Evolutionary conservation across 53 echinoderm and acorn worm species (phyloP).

Genomic region (Holothuria scabra): DNA sequence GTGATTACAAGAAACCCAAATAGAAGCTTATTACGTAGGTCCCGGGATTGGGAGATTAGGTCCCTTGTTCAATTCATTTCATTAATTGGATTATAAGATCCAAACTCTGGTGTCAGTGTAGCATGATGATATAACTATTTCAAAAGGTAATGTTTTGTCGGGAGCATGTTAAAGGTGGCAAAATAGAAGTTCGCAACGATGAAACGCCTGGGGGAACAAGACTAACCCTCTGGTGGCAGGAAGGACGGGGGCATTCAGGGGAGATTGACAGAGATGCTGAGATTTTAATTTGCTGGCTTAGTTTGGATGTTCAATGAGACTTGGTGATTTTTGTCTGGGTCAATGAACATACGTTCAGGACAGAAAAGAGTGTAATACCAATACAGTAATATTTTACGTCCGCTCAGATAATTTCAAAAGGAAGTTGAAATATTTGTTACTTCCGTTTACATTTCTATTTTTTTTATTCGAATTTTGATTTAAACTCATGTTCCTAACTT

Average conservation of each 20-base stretch:
- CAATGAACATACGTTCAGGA: constrained; percentile 41
- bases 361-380: background rate
- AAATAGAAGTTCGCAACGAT: constrained; percentile 30
- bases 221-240: constrained; percentile 33
- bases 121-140: constrained; percentile 34
- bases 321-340: constrained; percentile 1
- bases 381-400: too few relatives aligned
- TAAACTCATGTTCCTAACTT: too few relatives aligned
- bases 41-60: constrained; percentile 32
- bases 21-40: constrained; percentile 47
- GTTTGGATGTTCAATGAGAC: constrained; percentile 18
- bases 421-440: too few relatives aligned
- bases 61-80: constrained; percentile 35
- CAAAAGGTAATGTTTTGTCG: constrained; percentile 44
- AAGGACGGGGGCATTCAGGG: constrained; percentile 19
- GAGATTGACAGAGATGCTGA: constrained; percentile 23
- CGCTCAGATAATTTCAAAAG: too few relatives aligned
- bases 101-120: constrained; percentile 26
- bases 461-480: too few relatives aligned
- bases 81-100: constrained; percentile 47
- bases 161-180: constrained; percentile 43
- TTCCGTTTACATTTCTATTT: too few relatives aligned
- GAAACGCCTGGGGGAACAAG: constrained; percentile 23
- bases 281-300: constrained; percentile 31
- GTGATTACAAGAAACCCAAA: constrained; percentile 26